Conservation (phyloP, 2,797 vertebrate species). For the Echeneis naucrates region DNA sequence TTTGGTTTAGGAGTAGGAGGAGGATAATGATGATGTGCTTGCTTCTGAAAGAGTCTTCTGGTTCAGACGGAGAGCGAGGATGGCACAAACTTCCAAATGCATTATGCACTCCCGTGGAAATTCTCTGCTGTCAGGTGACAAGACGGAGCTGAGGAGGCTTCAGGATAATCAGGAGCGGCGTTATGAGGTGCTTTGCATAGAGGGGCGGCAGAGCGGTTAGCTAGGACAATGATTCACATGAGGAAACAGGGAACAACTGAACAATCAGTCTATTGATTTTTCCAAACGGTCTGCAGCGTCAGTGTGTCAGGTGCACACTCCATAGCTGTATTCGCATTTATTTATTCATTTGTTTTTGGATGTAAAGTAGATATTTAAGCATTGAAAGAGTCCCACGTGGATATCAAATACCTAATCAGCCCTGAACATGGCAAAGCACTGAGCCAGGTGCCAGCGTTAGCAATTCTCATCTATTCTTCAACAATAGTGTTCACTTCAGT, state of each 20-base stretch:
- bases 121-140: not conserved
- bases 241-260: not conserved
- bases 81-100: constrained; percentile 16
- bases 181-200: not conserved
- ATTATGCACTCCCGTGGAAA: constrained; percentile 23
- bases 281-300: not conserved
- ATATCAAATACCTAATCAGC: constrained; percentile 25
- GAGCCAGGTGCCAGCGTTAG: constrained; percentile 27
- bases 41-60: constrained; percentile 13
- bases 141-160: not conserved
- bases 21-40: constrained; percentile 20
- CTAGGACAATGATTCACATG: not conserved
- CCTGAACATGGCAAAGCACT: constrained; percentile 14
- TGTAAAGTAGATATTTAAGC: not conserved
- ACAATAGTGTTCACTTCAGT: constrained; percentile 14
- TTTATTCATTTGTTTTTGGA: not conserved
- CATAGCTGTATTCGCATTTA: constrained; percentile 5
- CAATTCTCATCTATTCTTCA: constrained; percentile 26
- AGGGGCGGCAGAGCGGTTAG: not conserved
- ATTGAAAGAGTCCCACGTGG: constrained; percentile 1
- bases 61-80: constrained; percentile 4
- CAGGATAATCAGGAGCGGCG: constrained; percentile 10
- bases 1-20: constrained; percentile 17
- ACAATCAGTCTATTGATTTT: constrained; percentile 1
- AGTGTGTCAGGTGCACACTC: not conserved